Evolutionary conservation across 2,888 invertebrate genomes (phyloP), one percentile per base, ranked within the genome.

Genomic region (Palloptera scutellata): DNA sequence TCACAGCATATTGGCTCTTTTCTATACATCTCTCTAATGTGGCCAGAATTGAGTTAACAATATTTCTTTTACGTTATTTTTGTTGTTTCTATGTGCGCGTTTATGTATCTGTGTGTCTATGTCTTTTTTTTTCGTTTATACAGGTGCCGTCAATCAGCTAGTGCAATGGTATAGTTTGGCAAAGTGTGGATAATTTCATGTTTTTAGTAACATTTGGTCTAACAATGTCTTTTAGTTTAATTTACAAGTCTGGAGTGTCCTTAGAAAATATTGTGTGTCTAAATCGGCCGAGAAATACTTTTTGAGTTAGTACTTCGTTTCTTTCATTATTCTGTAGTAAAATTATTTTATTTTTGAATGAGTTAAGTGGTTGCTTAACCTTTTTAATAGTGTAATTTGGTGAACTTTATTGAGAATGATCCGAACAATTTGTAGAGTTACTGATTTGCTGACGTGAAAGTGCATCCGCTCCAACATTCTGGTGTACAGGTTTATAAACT

Each of bases 401-500:
- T 4, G 30, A 30, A 30, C 6, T 30, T 30, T 30, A 6, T 30
- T 2, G 3, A 30, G 30, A 30, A 30, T 30, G 30, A 4, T 30
- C 3, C 30, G 30, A 30, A 6, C 30, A 4, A 4, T 53, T 13
- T 12, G 11, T 45, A n/a, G 42, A 43, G 11, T 55, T 43, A 13
- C n/a, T 63, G 13, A 63, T 43, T 11, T 51, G 45, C 17, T 64
- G 51, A 1, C 41, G 17, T 13, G 41, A 51, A 15, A 58, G 52
- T 57, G 41, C 30, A 17, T 41, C 51, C 13, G 64, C 52, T 20
- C 40, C 52, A 9, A 51, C 19, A 42, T 41, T 58, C 6, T 17
- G 30, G 17, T 54, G 17, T 41, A 17, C 48, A n/a, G 51, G 40
- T 30, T 64, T 64, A 43, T 64, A 64, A 20, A 64, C 55, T 12